Base-by-base conservation (phyloP, 1,140 invertebrate genomes). In the Drosophila micromelanica region DNA sequence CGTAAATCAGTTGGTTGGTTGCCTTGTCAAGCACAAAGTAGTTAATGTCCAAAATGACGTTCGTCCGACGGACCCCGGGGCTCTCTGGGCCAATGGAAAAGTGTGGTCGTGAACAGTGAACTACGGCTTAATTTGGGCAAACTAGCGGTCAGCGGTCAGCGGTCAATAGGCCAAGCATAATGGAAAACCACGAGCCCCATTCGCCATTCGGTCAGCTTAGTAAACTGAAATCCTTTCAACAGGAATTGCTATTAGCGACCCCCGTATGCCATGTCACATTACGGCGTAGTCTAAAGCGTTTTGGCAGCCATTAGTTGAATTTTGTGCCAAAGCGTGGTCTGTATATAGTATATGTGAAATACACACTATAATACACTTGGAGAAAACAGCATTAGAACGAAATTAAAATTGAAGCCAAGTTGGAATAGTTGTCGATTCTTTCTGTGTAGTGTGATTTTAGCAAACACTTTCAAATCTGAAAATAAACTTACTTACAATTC, bases 191-290 rank as follows among this genome's bases (percentile, higher is more conserved):
- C 55, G 9, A 52, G 30, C 17, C 15, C 13, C 13, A 11, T 15
- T 45, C 46, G 40, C 32, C 67, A n/a, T n/a, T n/a, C n/a, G 78
- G 74, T 68, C 78, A 82, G 79, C 59, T 78, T 70, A 57, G 60
- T 60, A 62, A 87, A 68, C 65, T 64, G 63, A 86, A 86, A 81
- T 86, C 82, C 81, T 86, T 86, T 86, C 78, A 86, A 59, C 81
- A 76, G 71, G 75, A 69, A 82, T 61, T 69, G 70, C 82, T 80
- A 69, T 75, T 46, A 64, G 72, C 43, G 55, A 52, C 49, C 32
- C 38, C 37, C 42, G n/a, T 42, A 51, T 51, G 30, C 62, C 72
- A 64, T 51, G 59, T 60, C 60, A 69, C 80, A 78, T 76, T 76
- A 72, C 38, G 37, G 35, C 8, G 23, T 51, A 52, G 37, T 54